A percentile compares a stretch with the other conserved stretches of the same genome.
phyloP scores from a whole-genome alignment of 1,140 invertebrate genomes.

The Drosophila orena region DNA sequence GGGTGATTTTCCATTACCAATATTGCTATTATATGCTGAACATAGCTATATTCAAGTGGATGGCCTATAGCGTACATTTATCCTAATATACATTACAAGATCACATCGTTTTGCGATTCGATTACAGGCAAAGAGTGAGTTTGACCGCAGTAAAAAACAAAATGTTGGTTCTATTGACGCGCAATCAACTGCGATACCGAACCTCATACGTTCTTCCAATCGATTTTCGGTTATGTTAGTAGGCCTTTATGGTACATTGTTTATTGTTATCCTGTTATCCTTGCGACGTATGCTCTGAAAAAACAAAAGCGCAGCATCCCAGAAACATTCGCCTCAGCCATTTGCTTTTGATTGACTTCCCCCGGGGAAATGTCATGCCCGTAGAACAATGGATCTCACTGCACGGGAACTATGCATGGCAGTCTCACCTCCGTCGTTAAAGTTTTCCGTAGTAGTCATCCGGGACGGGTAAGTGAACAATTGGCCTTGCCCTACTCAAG shows the following conservation, averaged over 20 bases:
- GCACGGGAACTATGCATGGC: slow-evolving; percentile 15
- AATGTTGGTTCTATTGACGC: not conserved
- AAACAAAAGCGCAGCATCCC: slow-evolving; percentile 75
- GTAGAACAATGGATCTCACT: slow-evolving; percentile 54
- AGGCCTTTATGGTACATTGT: slow-evolving; percentile 34
- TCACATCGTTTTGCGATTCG: not conserved
- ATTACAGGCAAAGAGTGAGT: too few species aligned
- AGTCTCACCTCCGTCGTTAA: slow-evolving; percentile 31
- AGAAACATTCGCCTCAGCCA: slow-evolving; percentile 27
- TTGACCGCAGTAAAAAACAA: slow-evolving; percentile 4
- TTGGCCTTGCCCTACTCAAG: slow-evolving; percentile 44
- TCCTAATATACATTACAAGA: not conserved
- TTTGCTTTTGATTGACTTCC: slow-evolving; percentile 46
- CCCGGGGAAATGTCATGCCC: slow-evolving; percentile 58
- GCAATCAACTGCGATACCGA: slow-evolving; percentile 1
- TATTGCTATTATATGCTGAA: too few species aligned
- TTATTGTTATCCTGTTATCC: slow-evolving; percentile 12
- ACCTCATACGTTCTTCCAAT: not conserved
- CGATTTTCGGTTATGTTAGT: slow-evolving; percentile 15
- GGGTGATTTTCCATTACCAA: too few species aligned
- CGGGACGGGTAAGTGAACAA: slow-evolving; percentile 67
- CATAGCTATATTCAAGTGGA: too few species aligned
- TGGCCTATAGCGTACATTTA: too few species aligned
- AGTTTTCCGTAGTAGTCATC: slow-evolving; percentile 32
- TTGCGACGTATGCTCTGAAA: slow-evolving; percentile 40